Base-by-base conservation (phyloP, 2,888 invertebrate genomes). In the Dicyrtoma fusca region DNA sequence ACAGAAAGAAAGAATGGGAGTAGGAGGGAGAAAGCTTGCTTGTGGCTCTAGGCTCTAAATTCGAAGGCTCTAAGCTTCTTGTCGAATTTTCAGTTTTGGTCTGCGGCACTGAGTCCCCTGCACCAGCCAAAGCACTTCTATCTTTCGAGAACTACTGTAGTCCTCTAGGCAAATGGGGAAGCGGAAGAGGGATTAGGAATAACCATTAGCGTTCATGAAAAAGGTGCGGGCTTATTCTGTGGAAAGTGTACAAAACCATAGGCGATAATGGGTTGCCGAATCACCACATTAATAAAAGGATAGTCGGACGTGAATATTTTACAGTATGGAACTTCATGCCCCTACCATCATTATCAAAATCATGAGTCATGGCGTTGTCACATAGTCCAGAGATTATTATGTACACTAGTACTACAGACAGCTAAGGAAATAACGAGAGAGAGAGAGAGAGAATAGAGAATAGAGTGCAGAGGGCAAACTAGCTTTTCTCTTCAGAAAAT, bases 251-350 rank as follows among this genome's bases (percentile, higher is more conserved):
- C 42, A 65, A 51, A 68, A 74, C 74, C 63, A 71, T 42, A 64
- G 71, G 74, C 71, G 74, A 74, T 74, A 74, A 74, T 74, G 74
- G 74, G 53, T 71, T 68, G 62, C 68, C 71, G 68, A 74, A 74
- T 74, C 74, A 74, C 68, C 71, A 71, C 71, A 74, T 74, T 74
- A 71, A 71, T 71, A 74, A 74, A 68, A 34, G 71, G 57, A 68
- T 55, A 63, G 63, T 47, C 71, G 55, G 65, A 71, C 68, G 62
- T 71, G 74, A 74, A 74, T 74, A 74, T 74, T 74, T 74, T 71
- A 61, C 66, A 65, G 53, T 65, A 65, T 65, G 65, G 14, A 59
- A 59, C 59, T n/a, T 26, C 26, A 59, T 14, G 11, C 59, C 34
- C 25, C n/a, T 34, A 25, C 34, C 59, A 26, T 59, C 59, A 59